These are phyloP conservation scores for Tribolium freemani DNA, from an alignment of 2,888 invertebrate genomes.

Conservation along the genomic window DNA sequence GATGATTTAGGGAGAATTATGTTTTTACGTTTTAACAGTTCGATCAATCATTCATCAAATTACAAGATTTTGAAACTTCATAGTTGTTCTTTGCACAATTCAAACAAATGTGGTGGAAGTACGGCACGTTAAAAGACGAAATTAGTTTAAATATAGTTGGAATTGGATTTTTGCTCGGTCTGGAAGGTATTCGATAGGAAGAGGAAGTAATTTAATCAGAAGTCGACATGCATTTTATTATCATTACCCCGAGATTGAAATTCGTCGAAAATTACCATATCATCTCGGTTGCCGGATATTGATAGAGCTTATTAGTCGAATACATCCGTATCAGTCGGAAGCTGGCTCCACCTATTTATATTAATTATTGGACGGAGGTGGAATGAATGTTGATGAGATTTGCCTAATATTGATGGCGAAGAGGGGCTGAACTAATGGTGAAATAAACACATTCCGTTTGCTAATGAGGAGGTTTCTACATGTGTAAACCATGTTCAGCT, in stretches of 20 bases:
- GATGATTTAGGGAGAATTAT: too few species aligned
- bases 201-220: background rate
- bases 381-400: constrained; percentile 20
- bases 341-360: constrained; percentile 8
- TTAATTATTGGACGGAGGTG: constrained; percentile 13
- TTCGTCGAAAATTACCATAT: background rate
- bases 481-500: constrained; percentile 40
- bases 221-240: constrained; percentile 4
- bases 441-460: constrained; percentile 41
- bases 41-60: too few species aligned
- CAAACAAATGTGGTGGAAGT: too few species aligned
- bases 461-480: constrained; percentile 40
- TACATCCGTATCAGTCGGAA: constrained; percentile 2
- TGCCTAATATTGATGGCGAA: constrained; percentile 22
- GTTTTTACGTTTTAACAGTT: too few species aligned
- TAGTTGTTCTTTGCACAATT: too few species aligned
- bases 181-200: background rate
- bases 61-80: too few species aligned
- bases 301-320: background rate
- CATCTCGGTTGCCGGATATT: background rate
- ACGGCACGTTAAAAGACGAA: too few species aligned
- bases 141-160: background rate
- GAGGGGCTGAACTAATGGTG: constrained; percentile 33
- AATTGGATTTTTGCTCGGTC: background rate
- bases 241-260: constrained; percentile 2